phyloP scores from a whole-genome alignment of 2,113 vertebrate species.

The Egretta garzetta region DNA sequence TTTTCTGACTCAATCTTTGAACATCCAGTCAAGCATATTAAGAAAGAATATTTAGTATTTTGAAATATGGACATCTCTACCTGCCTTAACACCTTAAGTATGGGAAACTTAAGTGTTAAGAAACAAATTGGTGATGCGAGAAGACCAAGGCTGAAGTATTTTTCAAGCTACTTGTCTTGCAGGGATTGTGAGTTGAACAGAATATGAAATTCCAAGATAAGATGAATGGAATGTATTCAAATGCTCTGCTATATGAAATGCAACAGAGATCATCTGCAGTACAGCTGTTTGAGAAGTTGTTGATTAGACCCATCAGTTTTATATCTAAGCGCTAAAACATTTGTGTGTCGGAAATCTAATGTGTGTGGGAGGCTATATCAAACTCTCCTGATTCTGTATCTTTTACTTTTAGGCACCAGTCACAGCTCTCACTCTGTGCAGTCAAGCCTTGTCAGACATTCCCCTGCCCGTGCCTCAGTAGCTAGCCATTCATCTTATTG shows the following conservation, averaged over 20 bases:
- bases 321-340: neutral
- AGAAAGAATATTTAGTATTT: neutral
- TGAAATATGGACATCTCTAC: neutral
- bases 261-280: neutral
- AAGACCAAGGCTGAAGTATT: neutral
- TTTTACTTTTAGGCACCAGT: constrained; percentile 85
- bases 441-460: constrained; percentile 91
- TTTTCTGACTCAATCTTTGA: neutral
- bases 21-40: neutral
- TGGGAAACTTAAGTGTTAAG: neutral
- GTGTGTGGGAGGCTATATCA: neutral
- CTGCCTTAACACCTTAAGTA: neutral
- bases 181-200: neutral
- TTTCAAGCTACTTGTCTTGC: neutral
- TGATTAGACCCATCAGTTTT: neutral
- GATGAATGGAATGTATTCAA: neutral
- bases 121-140: neutral
- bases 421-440: constrained; percentile 96
- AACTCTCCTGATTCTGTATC: constrained; percentile 21
- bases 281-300: neutral
- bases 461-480: constrained; percentile 93
- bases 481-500: constrained; percentile 96
- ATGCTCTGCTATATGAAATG: neutral
- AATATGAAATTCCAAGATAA: neutral
- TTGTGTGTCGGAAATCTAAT: neutral